A percentile compares a stretch with the other conserved stretches of the same genome.
phyloP scores from a whole-genome alignment of 2,797 vertebrate genomes.

The Carduelis carduelis region DNA sequence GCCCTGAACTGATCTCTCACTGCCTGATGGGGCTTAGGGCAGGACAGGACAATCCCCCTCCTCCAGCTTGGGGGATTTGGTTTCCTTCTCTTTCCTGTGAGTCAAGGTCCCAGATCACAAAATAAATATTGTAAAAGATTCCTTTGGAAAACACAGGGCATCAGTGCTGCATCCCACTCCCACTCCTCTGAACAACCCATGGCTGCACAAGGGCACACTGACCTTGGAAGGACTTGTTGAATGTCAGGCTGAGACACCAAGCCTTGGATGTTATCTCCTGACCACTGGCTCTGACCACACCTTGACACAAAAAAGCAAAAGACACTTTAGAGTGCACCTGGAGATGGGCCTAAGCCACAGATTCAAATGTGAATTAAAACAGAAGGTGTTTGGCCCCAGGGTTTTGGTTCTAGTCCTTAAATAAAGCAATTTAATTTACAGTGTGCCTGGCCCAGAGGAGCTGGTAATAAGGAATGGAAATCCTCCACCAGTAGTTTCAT shows the following conservation, averaged over 20 bases:
- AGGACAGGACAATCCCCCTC: background rate
- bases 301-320: background rate
- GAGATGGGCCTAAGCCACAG: constrained; percentile 12
- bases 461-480: background rate
- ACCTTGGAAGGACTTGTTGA: background rate
- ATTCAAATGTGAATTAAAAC: background rate
- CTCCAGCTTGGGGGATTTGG: background rate
- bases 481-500: constrained; percentile 1
- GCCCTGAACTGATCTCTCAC: background rate
- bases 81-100: background rate
- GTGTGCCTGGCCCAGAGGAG: background rate
- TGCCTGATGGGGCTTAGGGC: background rate
- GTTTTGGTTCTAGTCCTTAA: background rate
- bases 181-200: background rate
- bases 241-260: background rate
- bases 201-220: rapidly evolving
- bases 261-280: background rate
- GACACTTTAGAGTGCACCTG: background rate
- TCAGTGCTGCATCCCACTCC: background rate
- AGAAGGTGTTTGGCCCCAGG: constrained; percentile 9
- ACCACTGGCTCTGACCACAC: background rate
- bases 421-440: constrained; percentile 7
- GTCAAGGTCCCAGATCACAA: rapidly evolving
- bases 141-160: background rate
- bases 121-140: background rate